Percentiles rank a stretch among this genome's conserved stretches.
phyloP scores from a whole-genome alignment of 1,140 invertebrate species.

The Magallana angulata region DNA sequence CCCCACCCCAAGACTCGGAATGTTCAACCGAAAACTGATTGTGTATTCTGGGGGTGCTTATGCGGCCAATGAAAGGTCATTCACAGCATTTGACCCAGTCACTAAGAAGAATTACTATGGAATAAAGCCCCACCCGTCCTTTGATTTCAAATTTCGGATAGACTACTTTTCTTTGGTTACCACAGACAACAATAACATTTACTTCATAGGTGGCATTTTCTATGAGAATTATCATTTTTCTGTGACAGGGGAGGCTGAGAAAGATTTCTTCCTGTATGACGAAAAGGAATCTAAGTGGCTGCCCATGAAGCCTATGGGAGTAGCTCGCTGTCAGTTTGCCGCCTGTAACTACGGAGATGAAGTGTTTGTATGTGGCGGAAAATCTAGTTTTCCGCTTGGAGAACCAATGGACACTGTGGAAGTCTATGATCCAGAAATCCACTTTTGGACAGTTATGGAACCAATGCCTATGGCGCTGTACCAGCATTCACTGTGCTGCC shows the following conservation, averaged over 20 bases:
- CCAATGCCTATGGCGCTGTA: constrained; percentile 68
- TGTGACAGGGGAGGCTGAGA: constrained; percentile 60
- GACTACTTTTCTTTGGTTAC: constrained; percentile 67
- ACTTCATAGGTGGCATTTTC: constrained; percentile 72
- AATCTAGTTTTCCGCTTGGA: constrained; percentile 62
- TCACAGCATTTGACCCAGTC: constrained; percentile 71
- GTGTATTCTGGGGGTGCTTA: constrained; percentile 70
- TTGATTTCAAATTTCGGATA: constrained; percentile 72
- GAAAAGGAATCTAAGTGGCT: constrained; percentile 63
- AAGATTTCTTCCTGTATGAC: constrained; percentile 64
- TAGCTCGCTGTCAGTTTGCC: constrained; percentile 66
- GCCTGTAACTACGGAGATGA: constrained; percentile 51
- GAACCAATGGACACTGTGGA: constrained; percentile 61
- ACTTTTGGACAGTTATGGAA: constrained; percentile 64
- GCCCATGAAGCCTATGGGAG: constrained; percentile 54
- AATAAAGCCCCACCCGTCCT: constrained; percentile 69
- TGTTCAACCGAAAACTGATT: constrained; percentile 70
- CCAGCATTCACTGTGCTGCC: constrained; percentile 63
- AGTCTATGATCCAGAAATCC: constrained; percentile 61
- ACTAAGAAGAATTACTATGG: constrained; percentile 68
- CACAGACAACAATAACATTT: constrained; percentile 62
- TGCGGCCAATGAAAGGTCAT: constrained; percentile 56
- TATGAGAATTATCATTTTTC: constrained; percentile 71
- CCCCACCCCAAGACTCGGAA: constrained; percentile 65
- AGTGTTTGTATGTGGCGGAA: constrained; percentile 72